Evolutionary conservation across 2,113 vertebrate genomes (phyloP).

Genomic region (Gallinago jamesoni): DNA sequence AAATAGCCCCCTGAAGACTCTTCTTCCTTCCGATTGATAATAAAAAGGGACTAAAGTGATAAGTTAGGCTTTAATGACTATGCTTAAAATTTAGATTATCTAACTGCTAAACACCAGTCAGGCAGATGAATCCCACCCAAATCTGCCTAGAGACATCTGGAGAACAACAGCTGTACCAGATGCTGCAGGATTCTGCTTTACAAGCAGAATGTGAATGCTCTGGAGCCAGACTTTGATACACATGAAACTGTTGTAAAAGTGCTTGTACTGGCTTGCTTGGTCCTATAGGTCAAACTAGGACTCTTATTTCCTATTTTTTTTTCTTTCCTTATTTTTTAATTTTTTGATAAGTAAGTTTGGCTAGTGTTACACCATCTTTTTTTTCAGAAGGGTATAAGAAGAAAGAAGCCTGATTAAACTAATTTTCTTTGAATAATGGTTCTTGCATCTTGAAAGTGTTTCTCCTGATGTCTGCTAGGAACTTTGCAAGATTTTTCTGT

Average conservation of each 20-base stretch:
- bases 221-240: neutral
- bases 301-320: fast-evolving
- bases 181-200: neutral
- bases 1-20: neutral
- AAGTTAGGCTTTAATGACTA: neutral
- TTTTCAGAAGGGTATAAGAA: neutral
- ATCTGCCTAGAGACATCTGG: neutral
- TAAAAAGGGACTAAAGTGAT: neutral
- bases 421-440: neutral
- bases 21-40: neutral
- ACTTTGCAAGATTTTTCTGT: neutral
- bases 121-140: neutral
- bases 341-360: neutral
- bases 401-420: neutral
- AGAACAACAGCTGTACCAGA: neutral
- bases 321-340: neutral
- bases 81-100: neutral
- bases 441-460: neutral
- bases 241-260: neutral
- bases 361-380: neutral
- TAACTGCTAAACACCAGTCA: neutral
- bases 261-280: neutral
- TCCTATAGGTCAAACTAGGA: neutral
- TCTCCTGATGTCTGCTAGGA: neutral
- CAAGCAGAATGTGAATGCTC: neutral